Percentiles rank a stretch among this genome's conserved stretches.
Evolutionary conservation across 2,888 invertebrate species (phyloP).

Genomic region (Clistopyga incitator): DNA sequence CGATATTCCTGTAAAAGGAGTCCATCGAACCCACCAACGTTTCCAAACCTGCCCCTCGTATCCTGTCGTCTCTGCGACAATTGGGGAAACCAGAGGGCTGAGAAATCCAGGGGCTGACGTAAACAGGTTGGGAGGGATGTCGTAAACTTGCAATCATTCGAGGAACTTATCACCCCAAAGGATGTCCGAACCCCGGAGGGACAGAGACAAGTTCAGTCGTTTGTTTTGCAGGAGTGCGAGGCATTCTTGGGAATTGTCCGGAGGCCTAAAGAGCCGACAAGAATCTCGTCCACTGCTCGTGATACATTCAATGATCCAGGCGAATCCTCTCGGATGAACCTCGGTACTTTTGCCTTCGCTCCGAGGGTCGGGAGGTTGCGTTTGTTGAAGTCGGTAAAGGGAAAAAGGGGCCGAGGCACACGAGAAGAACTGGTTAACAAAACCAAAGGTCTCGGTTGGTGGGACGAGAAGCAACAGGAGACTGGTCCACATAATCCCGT

Average conservation of each 20-base stretch:
- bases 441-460: not conserved
- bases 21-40: not conserved
- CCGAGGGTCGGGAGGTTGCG: not conserved
- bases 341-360: not conserved
- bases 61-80: not conserved
- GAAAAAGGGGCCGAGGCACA: not conserved
- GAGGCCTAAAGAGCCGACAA: conserved; percentile 11
- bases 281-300: conserved; percentile 4
- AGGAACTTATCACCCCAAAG: conserved; percentile 16
- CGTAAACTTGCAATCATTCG: conserved; percentile 11
- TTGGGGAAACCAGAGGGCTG: not conserved
- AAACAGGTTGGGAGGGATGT: conserved; percentile 16
- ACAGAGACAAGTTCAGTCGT: conserved; percentile 1
- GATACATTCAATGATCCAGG: conserved; percentile 43
- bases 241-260: not conserved
- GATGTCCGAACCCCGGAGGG: not conserved
- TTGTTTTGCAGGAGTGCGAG: not conserved
- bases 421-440: not conserved
- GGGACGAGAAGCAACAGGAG: conserved; percentile 54
- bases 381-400: not conserved
- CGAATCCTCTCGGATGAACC: conserved; percentile 2
- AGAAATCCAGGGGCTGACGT: not conserved
- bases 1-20: not conserved
- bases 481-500: conserved; percentile 40
- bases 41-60: conserved; percentile 1